phyloP scores from a whole-genome alignment of 2,113 vertebrate species.

The Delphinapterus leucas region DNA sequence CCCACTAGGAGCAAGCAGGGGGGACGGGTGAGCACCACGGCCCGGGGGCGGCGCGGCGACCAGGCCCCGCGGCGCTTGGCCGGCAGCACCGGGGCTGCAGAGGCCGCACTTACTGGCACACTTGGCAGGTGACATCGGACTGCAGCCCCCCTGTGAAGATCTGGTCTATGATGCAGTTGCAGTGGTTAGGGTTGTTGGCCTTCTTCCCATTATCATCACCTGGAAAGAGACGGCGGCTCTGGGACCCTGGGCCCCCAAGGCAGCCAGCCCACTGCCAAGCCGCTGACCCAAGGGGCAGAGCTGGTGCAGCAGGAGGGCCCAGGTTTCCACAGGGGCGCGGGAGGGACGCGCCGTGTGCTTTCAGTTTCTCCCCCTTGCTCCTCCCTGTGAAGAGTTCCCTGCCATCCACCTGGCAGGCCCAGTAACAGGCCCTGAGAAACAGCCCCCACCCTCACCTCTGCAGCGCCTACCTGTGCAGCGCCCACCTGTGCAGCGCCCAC shows the following conservation, averaged over 20 bases:
- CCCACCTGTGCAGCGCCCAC: neutral
- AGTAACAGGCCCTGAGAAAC: neutral
- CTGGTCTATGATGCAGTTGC: slow-evolving; percentile 99
- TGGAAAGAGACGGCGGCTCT: slow-evolving; percentile 68
- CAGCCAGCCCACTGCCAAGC: neutral
- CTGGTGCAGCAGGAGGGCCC: neutral
- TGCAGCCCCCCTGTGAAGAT: slow-evolving; percentile 98
- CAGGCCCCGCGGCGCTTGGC: neutral
- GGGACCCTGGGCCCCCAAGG: neutral
- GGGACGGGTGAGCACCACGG: fast-evolving
- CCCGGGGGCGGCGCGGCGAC: fast-evolving
- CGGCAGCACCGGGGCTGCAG: no score
- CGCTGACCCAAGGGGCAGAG: neutral
- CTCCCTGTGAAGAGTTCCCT: neutral
- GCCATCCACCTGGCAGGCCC: neutral
- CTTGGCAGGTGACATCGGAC: slow-evolving; percentile 98
- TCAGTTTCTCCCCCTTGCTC: neutral
- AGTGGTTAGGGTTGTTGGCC: slow-evolving; percentile 98
- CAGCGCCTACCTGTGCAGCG: neutral
- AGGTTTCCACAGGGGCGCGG: neutral
- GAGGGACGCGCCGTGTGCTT: neutral
- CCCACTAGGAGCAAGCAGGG: slow-evolving; percentile 81
- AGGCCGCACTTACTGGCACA: slow-evolving; percentile 91
- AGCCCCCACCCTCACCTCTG: neutral
- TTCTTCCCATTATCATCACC: slow-evolving; percentile 98